Conservation (phyloP, 2,113 vertebrate species). For the Psilopogon haemacephalus region DNA sequence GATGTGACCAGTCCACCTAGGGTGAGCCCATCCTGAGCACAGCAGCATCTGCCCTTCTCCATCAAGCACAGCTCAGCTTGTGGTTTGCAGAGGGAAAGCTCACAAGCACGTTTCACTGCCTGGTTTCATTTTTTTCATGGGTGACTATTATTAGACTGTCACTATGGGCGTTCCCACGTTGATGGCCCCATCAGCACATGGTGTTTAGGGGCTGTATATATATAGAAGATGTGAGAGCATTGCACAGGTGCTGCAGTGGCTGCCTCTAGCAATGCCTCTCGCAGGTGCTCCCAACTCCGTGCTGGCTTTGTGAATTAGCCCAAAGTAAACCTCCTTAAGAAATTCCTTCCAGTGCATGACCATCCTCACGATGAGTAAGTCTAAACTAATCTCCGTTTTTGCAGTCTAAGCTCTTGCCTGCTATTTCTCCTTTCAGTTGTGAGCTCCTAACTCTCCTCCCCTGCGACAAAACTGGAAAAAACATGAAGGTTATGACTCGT, state of each 20-base stretch:
- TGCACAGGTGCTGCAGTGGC: fast-evolving
- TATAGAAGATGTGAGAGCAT: background rate
- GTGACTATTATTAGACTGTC: background rate
- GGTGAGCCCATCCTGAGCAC: background rate
- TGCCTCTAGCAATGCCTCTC: background rate
- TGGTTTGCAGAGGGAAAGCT: background rate
- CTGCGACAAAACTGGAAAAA: background rate
- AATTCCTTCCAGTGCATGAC: background rate
- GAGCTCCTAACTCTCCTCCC: background rate
- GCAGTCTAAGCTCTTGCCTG: background rate
- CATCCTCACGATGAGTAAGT: background rate
- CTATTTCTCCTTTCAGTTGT: background rate
- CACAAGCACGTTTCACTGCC: background rate
- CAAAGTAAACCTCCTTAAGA: background rate
- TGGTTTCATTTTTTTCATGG: background rate
- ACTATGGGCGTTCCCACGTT: fast-evolving
- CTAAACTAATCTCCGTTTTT: background rate
- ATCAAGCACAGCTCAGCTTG: background rate
- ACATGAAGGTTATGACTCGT: background rate
- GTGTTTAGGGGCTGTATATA: background rate
- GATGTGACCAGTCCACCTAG: background rate
- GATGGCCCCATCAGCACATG: background rate
- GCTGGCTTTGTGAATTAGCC: background rate
- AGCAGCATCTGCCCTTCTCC: background rate
- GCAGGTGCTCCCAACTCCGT: background rate